Percentiles rank a stretch among this genome's conserved stretches.
phyloP scores from a whole-genome alignment of 2,888 invertebrate genomes.

The Molorchus minor region DNA sequence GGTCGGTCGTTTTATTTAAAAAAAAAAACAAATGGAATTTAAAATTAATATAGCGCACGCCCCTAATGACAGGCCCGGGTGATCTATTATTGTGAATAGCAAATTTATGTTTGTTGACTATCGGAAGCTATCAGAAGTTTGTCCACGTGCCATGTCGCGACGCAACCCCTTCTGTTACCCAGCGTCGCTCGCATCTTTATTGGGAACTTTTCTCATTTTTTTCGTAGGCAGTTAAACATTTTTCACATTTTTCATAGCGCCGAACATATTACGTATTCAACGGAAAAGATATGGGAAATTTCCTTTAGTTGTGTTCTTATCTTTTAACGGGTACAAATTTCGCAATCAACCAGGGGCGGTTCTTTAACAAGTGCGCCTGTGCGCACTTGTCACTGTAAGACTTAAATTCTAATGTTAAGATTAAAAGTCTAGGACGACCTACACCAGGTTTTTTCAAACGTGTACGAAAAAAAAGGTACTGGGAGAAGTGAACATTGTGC shows the following conservation, averaged over 20 bases:
- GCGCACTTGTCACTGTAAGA: too few species aligned
- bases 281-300: constrained; percentile 24
- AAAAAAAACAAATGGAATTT: too few species aligned
- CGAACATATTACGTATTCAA: constrained; percentile 23
- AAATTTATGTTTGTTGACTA: constrained; percentile 47
- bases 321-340: constrained; percentile 18
- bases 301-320: constrained; percentile 21
- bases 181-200: constrained; percentile 44
- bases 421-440: too few species aligned
- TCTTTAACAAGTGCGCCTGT: too few species aligned
- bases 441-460: too few species aligned
- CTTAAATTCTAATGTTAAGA: too few species aligned
- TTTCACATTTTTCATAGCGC: constrained; percentile 47
- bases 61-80: too few species aligned
- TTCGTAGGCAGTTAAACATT: constrained; percentile 50
- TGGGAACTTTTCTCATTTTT: constrained; percentile 47
- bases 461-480: too few species aligned
- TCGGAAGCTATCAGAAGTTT: constrained; percentile 44
- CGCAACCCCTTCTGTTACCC: constrained; percentile 39
- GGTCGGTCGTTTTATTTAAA: too few species aligned
- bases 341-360: too few species aligned
- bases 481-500: too few species aligned
- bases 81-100: constrained; percentile 15
- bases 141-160: constrained; percentile 43
- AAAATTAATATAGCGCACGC: too few species aligned